phyloP scores from a whole-genome alignment of 2,797 vertebrate genomes.

The Taenioides sp. region DNA sequence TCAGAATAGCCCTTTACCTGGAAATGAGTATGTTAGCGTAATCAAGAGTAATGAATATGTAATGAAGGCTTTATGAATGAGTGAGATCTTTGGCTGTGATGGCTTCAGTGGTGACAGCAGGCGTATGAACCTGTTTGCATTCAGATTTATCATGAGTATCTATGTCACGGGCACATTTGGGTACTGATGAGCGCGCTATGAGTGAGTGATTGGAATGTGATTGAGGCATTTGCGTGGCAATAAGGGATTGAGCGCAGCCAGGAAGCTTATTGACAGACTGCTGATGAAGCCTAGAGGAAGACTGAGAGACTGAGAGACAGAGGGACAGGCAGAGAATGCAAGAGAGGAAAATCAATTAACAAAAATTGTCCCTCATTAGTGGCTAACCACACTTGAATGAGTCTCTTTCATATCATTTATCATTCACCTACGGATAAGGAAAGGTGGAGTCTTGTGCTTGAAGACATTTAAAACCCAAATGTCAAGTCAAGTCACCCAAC shows the following conservation, averaged over 20 bases:
- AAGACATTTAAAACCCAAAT: conserved; percentile 74
- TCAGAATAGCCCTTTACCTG: conserved; percentile 7
- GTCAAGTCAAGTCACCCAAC: conserved; percentile 69
- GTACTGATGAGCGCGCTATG: conserved; percentile 54
- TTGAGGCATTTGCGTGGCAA: conserved; percentile 77
- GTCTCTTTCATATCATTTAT: conserved; percentile 24
- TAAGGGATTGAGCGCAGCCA: conserved; percentile 72
- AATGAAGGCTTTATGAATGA: conserved; percentile 52
- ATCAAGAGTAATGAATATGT: conserved; percentile 50
- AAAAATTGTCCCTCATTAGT: conserved; percentile 73
- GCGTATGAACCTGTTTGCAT: conserved; percentile 33
- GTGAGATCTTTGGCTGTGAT: conserved; percentile 3
- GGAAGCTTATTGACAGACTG: conserved; percentile 79
- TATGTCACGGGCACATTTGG: conserved; percentile 34
- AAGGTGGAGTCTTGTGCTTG: conserved; percentile 43
- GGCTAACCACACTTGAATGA: conserved; percentile 42
- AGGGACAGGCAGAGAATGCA: conserved; percentile 18
- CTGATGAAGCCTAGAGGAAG: conserved; percentile 73
- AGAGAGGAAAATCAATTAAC: conserved; percentile 78
- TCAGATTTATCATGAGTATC: conserved; percentile 41
- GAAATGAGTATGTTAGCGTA: conserved; percentile 37
- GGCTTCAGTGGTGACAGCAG: conserved; percentile 39
- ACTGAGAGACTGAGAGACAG: conserved; percentile 6
- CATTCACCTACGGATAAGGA: conserved; percentile 32
- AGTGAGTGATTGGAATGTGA: conserved; percentile 81